Conservation (phyloP, 2,797 vertebrate genomes). For the Pelochelys cantorii region DNA sequence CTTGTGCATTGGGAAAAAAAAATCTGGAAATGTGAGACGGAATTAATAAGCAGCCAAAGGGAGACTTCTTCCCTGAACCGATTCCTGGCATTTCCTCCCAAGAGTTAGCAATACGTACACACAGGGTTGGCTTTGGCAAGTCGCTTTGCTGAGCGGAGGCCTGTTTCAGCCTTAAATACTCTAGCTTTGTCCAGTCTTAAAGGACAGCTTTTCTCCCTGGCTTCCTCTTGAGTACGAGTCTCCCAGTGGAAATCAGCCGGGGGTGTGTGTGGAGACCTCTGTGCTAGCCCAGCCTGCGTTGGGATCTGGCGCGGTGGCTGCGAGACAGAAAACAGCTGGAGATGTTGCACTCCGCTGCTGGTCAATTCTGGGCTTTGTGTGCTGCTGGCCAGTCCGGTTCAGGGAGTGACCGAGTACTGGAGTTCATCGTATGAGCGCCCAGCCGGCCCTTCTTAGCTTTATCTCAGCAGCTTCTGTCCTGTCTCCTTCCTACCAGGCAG, state of each 20-base stretch:
- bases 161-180: background rate
- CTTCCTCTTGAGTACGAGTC: background rate
- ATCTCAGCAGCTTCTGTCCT: background rate
- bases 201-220: background rate
- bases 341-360: background rate
- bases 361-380: background rate
- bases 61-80: no score
- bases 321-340: background rate
- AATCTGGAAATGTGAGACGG: constrained; percentile 31
- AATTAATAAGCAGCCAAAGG: constrained; percentile 2
- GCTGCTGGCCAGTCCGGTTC: accelerated
- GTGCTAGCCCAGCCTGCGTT: background rate
- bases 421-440: background rate
- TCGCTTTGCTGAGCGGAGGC: constrained; percentile 9
- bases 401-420: background rate
- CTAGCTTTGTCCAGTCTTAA: background rate
- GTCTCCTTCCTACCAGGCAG: constrained; percentile 75
- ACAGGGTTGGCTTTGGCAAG: constrained; percentile 28
- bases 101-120: background rate
- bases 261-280: background rate
- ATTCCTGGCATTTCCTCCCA: constrained; percentile 41
- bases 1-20: constrained; percentile 6
- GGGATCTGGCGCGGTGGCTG: accelerated
- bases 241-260: background rate
- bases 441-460: background rate